Conservation (phyloP, 2,888 invertebrate genomes). For the Holacanthella duospinosa region DNA sequence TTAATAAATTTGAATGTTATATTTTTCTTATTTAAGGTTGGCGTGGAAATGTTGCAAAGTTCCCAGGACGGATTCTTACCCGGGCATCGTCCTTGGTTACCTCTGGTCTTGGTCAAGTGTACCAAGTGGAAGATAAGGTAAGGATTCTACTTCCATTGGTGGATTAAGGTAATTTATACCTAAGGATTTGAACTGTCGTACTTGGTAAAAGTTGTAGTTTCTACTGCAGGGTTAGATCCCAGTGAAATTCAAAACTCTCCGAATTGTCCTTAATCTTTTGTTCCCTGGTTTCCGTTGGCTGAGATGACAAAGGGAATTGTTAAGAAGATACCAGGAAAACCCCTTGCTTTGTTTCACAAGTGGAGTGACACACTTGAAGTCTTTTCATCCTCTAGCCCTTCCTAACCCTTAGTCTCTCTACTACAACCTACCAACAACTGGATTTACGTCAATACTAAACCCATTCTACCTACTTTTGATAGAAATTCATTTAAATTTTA, state of each 20-base stretch:
- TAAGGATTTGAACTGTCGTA: too few relatives aligned
- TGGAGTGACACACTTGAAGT: constrained; percentile 3
- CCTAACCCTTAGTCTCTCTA: constrained; percentile 1
- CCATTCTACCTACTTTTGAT: too few relatives aligned
- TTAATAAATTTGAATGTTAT: too few relatives aligned
- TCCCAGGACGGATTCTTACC: constrained; percentile 60
- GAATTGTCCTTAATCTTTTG: neutral
- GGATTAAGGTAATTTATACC: too few relatives aligned
- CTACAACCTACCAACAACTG: constrained; percentile 6
- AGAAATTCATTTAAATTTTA: too few relatives aligned
- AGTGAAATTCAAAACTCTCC: neutral
- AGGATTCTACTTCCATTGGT: too few relatives aligned
- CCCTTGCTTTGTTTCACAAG: neutral
- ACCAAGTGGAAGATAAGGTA: constrained; percentile 37
- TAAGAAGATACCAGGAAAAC: neutral
- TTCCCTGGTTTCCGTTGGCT: neutral
- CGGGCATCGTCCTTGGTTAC: constrained; percentile 47
- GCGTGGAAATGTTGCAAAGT: constrained; percentile 58
- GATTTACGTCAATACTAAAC: neutral
- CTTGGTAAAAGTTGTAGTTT: too few relatives aligned
- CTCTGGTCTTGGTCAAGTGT: constrained; percentile 41
- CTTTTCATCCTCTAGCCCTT: neutral
- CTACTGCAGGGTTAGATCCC: too few relatives aligned
- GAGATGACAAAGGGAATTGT: neutral
- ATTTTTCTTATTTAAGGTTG: constrained; percentile 52